A percentile compares a stretch with the other conserved stretches of the same genome.
Evolutionary conservation across 2,888 invertebrate species (phyloP).

Genomic region (Hanleya hanleyi): DNA sequence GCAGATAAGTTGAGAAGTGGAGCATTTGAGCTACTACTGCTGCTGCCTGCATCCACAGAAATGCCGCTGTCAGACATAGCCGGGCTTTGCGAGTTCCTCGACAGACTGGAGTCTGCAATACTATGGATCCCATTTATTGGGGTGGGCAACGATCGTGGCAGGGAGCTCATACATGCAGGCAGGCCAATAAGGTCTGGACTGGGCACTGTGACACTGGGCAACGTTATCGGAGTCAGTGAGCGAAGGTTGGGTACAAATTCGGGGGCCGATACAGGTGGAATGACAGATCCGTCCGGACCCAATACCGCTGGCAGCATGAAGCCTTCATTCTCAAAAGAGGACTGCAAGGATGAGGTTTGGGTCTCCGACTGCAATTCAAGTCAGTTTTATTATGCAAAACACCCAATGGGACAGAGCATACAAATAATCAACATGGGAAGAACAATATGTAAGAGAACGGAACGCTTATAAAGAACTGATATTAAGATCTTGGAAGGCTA

Average conservation of each 20-base stretch:
- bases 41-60: constrained; percentile 69
- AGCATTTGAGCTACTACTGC: constrained; percentile 62
- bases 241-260: constrained; percentile 44
- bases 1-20: constrained; percentile 91
- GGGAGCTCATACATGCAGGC: constrained; percentile 17
- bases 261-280: constrained; percentile 50
- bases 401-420: too few species aligned
- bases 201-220: constrained; percentile 18
- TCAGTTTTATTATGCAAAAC: too few species aligned
- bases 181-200: constrained; percentile 15
- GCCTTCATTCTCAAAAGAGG: constrained; percentile 72
- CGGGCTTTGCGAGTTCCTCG: constrained; percentile 70
- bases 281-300: constrained; percentile 54
- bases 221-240: constrained; percentile 45
- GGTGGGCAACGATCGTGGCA: constrained; percentile 25
- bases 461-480: too few species aligned
- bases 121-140: constrained; percentile 12
- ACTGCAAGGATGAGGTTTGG: constrained; percentile 59
- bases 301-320: constrained; percentile 65
- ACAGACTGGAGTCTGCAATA: constrained; percentile 49
- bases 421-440: too few species aligned
- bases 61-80: constrained; percentile 73
- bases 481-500: too few species aligned
- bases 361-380: constrained; percentile 23
- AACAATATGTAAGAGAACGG: too few species aligned